phyloP scores from a whole-genome alignment of 1,140 invertebrate species.

The Lasaia peninsularis region DNA sequence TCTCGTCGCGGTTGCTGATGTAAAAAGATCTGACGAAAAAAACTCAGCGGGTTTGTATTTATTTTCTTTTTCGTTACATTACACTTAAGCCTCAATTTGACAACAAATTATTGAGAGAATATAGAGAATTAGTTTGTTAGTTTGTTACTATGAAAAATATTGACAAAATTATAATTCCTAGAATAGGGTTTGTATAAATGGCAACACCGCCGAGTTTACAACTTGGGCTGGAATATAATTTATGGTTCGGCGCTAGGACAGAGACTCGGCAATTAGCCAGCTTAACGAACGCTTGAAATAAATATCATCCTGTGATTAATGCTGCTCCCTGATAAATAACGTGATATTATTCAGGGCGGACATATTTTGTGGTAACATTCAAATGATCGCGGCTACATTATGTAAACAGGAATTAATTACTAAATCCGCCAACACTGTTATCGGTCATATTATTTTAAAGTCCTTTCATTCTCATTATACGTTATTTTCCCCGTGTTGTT shows the following conservation, averaged over 20 bases:
- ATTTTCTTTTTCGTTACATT: no score
- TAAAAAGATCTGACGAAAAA: no score
- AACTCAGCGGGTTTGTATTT: no score
- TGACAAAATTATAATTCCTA: not conserved
- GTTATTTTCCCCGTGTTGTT: no score
- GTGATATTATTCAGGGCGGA: conserved; percentile 50
- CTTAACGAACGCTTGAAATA: conserved; percentile 71
- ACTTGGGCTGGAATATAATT: conserved; percentile 50
- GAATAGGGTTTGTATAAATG: not conserved
- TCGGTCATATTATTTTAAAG: not conserved
- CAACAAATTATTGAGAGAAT: no score
- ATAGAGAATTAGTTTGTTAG: no score
- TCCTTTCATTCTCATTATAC: no score
- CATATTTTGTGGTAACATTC: conserved; percentile 27
- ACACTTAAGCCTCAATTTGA: no score
- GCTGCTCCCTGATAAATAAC: conserved; percentile 52
- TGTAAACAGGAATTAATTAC: conserved; percentile 2
- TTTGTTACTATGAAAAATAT: not conserved
- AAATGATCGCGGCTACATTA: conserved; percentile 1
- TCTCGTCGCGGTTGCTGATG: no score
- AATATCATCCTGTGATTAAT: conserved; percentile 72
- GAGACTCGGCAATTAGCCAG: conserved; percentile 65
- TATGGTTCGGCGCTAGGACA: conserved; percentile 56
- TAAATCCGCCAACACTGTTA: not conserved
- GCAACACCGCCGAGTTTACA: conserved; percentile 20